phyloP scores from a whole-genome alignment of 2,888 invertebrate species.

The Parnassius glacialis region DNA sequence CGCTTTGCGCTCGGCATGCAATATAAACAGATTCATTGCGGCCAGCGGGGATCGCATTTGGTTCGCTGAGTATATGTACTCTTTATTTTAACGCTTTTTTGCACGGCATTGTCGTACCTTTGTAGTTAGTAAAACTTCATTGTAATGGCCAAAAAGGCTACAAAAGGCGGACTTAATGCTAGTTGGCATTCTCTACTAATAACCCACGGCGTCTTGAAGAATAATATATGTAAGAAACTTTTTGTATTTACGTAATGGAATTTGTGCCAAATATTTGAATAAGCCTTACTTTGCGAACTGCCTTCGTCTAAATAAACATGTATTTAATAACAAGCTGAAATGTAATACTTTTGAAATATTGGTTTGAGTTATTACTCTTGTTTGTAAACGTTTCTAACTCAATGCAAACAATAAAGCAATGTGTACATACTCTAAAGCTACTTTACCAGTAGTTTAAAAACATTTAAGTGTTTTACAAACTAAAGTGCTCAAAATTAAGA shows the following conservation, averaged over 20 bases:
- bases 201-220: background rate
- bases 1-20: no score
- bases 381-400: slow-evolving; percentile 1
- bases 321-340: background rate
- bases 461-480: background rate
- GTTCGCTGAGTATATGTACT: no score
- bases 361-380: background rate
- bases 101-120: no score
- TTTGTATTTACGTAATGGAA: no score
- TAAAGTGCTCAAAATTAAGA: background rate
- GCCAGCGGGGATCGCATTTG: no score
- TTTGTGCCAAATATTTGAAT: background rate
- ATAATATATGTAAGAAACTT: background rate
- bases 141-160: no score
- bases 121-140: no score
- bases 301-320: background rate
- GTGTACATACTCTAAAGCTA: background rate
- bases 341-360: slow-evolving; percentile 3
- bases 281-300: background rate
- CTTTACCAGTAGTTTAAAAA: background rate
- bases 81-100: no score
- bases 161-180: no score
- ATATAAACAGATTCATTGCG: no score
- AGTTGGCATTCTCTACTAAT: background rate
- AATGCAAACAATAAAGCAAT: background rate